Evolutionary conservation across 2,113 vertebrate species (phyloP).

Genomic region (Pelecanoides urinatrix): DNA sequence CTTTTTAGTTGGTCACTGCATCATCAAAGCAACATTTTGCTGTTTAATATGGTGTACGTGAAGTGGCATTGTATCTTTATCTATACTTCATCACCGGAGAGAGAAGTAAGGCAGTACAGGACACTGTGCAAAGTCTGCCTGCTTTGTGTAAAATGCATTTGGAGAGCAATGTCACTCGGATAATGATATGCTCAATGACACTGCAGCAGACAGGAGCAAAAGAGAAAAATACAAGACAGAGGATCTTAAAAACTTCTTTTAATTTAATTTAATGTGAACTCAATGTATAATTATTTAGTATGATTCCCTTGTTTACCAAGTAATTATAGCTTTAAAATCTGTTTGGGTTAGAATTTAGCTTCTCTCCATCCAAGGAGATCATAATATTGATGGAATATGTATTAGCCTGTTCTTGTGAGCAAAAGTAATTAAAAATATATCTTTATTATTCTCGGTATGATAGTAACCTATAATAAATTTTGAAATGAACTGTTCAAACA

Average conservation of each 20-base stretch:
- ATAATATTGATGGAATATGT: constrained; percentile 80
- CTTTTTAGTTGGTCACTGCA: background rate
- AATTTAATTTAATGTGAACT: constrained; percentile 67
- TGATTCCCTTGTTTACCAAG: constrained; percentile 77
- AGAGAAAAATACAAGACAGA: constrained; percentile 16
- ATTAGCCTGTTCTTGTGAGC: constrained; percentile 74
- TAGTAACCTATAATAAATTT: constrained; percentile 75
- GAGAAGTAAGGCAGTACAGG: background rate
- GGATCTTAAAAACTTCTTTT: background rate
- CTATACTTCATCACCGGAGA: background rate
- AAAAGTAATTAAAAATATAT: constrained; percentile 80
- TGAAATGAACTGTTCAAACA: constrained; percentile 75
- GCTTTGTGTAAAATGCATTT: background rate
- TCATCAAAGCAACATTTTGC: background rate
- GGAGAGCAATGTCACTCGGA: background rate
- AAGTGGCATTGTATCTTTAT: background rate
- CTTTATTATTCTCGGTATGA: constrained; percentile 78
- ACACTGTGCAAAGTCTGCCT: background rate
- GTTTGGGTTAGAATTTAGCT: constrained; percentile 78
- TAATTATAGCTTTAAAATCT: constrained; percentile 81
- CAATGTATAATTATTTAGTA: constrained; percentile 73
- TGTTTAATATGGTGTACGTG: background rate
- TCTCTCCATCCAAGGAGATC: constrained; percentile 74
- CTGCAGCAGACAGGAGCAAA: constrained; percentile 15
- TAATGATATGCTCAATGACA: background rate